Conservation (phyloP, 1,140 invertebrate species). For the Drosophila ambigua region DNA sequence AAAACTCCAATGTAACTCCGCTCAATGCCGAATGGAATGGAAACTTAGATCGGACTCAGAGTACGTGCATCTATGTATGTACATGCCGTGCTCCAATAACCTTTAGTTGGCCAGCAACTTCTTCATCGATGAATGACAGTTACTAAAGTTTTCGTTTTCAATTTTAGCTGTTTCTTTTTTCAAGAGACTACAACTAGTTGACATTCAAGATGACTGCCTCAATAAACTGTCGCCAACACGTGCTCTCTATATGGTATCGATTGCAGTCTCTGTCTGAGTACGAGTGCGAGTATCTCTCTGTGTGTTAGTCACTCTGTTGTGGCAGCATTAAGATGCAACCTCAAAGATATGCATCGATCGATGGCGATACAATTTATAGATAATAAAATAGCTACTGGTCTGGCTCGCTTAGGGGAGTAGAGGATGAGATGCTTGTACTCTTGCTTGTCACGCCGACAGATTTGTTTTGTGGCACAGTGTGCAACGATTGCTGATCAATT, state of each 20-base stretch:
- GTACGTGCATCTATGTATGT: not conserved
- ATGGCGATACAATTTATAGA: slow-evolving; percentile 73
- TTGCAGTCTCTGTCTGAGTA: slow-evolving; percentile 22
- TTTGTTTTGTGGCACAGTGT: slow-evolving; percentile 38
- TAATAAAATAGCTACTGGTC: slow-evolving; percentile 64
- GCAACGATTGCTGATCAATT: not conserved
- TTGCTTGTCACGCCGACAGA: not conserved
- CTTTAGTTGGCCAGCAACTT: slow-evolving; percentile 58
- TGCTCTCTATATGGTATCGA: slow-evolving; percentile 53
- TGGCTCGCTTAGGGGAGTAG: not conserved
- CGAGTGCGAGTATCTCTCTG: slow-evolving; percentile 16
- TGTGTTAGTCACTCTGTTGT: slow-evolving; percentile 15
- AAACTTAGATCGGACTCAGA: slow-evolving; percentile 14
- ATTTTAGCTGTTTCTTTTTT: slow-evolving; percentile 17
- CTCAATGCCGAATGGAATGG: slow-evolving; percentile 49
- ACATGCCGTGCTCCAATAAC: slow-evolving; percentile 68
- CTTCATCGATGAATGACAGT: slow-evolving; percentile 76
- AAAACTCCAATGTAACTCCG: slow-evolving; percentile 28
- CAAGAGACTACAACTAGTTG: slow-evolving; percentile 45
- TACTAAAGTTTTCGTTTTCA: slow-evolving; percentile 62
- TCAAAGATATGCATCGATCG: slow-evolving; percentile 59
- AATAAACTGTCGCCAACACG: slow-evolving; percentile 55
- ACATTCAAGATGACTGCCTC: slow-evolving; percentile 64
- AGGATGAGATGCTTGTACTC: not conserved
- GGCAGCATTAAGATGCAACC: slow-evolving; percentile 63